Evolutionary conservation across 2,113 vertebrate genomes (phyloP).

Genomic region (Rhynchopsitta pachyrhyncha): DNA sequence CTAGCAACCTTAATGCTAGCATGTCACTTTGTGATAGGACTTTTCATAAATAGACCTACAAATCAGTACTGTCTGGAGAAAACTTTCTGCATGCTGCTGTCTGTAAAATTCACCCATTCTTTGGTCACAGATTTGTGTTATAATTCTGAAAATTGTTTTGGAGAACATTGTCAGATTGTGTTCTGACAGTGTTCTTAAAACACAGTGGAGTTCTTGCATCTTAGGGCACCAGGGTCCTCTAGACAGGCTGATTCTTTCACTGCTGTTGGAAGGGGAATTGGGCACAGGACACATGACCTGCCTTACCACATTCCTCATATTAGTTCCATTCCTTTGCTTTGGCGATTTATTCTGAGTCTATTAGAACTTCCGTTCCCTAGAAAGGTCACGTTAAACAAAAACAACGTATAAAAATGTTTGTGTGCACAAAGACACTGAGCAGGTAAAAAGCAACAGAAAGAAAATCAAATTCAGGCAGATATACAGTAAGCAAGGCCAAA

Average conservation of each 20-base stretch:
- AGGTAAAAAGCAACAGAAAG: background rate
- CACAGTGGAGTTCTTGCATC: background rate
- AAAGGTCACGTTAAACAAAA: slow-evolving; percentile 53
- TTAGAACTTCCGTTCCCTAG: slow-evolving; percentile 63
- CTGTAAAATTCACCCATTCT: background rate
- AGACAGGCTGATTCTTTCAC: slow-evolving; percentile 40
- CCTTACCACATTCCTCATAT: slow-evolving; percentile 51
- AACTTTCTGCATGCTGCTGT: background rate
- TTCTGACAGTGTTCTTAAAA: background rate
- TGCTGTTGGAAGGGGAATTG: background rate
- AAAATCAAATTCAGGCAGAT: background rate
- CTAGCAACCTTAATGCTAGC: background rate
- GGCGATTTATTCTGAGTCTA: slow-evolving; percentile 61
- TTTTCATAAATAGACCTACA: background rate
- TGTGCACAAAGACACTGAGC: background rate
- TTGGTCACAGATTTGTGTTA: background rate
- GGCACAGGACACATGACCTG: background rate
- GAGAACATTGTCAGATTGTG: background rate
- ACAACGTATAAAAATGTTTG: background rate
- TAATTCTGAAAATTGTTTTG: background rate
- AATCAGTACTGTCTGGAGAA: background rate
- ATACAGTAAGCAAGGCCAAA: background rate
- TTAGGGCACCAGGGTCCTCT: slow-evolving; percentile 1
- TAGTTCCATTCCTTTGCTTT: slow-evolving; percentile 38
- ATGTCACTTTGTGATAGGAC: background rate